Base-by-base conservation (phyloP, 92 coral and sea anemone genomes). In the Epizoanthus illoricatus region DNA sequence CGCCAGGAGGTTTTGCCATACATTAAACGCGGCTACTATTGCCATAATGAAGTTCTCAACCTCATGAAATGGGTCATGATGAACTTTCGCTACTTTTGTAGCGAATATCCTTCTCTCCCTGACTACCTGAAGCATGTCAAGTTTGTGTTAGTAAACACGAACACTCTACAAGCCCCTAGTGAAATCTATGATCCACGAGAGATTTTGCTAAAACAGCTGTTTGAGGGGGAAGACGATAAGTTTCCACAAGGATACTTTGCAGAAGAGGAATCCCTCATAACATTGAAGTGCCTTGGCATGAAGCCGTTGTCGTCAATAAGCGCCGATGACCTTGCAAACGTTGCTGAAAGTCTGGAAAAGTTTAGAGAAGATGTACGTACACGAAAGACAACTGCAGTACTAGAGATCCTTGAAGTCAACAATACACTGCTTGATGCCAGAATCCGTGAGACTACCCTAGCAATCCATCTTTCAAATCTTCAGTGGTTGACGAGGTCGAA, bases 121-220 rank as follows among this genome's bases (percentile, higher is more conserved):
- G 54, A 65, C 4, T 42, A 56, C 33, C 65, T 86, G 58, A 66
- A 68, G 63, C 7, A 64, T 2, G 72, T 86, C 20, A 33, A 79
- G 20, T 86, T 81, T 86, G 82, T 86, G 0, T 17, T 36, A 40
- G 80, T 80, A 11, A 73, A 59, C 18, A 52, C 41, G 18, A 65
- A 63, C 49, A n/a, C 54, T 40, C 19, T 86, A 13, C 79, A 52
- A 66, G 79, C 84, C 64, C 86, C 89, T 9, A 49, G 81, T 18
- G 82, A 86, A 67, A 12, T 86, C 21, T 86, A 73, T 45, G 83
- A 86, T 40, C 89, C 89, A 36, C 84, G 43, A 15, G 79, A 81
- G 19, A 56, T 19, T 18, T 36, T 81, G 21, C 57, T 86, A 65
- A 10, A 41, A 39, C 54, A 81, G 49, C 73, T 86, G 83, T 81